Evolutionary conservation across 2,888 invertebrate species (phyloP), one percentile per base, ranked within the genome.

Genomic region (Timema cristinae): DNA sequence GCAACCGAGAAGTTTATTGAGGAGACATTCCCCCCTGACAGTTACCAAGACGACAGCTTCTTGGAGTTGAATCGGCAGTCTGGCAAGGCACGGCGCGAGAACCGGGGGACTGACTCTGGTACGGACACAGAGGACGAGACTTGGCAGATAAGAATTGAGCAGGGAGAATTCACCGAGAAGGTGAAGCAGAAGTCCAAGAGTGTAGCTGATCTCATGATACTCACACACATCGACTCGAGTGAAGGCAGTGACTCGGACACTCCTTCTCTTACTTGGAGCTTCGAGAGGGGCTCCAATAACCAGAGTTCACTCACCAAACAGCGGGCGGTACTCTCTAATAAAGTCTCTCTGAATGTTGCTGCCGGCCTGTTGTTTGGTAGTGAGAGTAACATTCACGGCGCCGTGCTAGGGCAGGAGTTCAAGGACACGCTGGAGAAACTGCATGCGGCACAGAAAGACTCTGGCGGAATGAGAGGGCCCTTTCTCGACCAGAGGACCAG

Each of bases 111-210:
- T 6, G 73, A 73, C 63, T 73, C 73, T 15, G 86, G 85, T 56
- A 87, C 88, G 52, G 88, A 88, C 78, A 87, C 88, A 0, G 88
- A 88, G 79, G 89, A 88, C 75, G 88, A 89, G 77, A 86, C 86
- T 73, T 88, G 88, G 87, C 82, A 85, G 61, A 84, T 83, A 66
- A 83, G 87, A 75, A 85, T 88, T 50, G 88, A 89, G 79, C 81
- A 86, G 49, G 87, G 86, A 0, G 86, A 84, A 66, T 80, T 82
- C 71, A 85, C 87, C 0, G 88, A 88, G 77, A 88, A 89, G 80
- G 88, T 89, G 0, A 85, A 86, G 74, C 86, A 88, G 76, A 89
- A 89, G 79, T 89, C 89, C 0, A 86, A 87, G 78, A 89, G 89
- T 68, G 89, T 89, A 0, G 87, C 89, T 9, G 89, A 90, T 81